These are phyloP conservation scores for Orussus abietinus DNA, from an alignment of 1,140 invertebrate genomes.

Conservation along the genomic window DNA sequence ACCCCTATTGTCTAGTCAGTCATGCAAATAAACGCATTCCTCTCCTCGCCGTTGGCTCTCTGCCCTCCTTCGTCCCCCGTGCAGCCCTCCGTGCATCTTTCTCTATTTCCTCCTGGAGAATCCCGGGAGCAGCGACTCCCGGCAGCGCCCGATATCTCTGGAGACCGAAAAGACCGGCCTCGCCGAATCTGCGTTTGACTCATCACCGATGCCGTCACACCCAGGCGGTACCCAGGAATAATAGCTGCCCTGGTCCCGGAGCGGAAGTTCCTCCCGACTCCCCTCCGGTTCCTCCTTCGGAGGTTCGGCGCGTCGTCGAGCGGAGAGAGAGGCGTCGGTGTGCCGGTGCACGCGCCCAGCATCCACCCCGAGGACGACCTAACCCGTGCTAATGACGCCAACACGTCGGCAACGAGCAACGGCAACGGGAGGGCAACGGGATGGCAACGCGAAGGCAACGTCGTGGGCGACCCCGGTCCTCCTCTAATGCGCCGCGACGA, in stretches of 20 bases:
- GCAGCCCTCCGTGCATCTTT: too few relatives aligned
- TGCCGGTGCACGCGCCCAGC: slow-evolving; percentile 3
- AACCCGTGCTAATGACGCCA: slow-evolving; percentile 44
- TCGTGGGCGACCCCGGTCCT: slow-evolving; percentile 43
- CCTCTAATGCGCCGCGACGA: slow-evolving; percentile 36
- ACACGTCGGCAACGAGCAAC: too few relatives aligned
- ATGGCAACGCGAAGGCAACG: slow-evolving; percentile 31
- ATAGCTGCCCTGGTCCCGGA: slow-evolving; percentile 28
- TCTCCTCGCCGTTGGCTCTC: too few relatives aligned
- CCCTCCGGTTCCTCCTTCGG: slow-evolving; percentile 20
- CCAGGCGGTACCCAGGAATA: slow-evolving; percentile 37
- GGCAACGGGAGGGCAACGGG: slow-evolving; percentile 44
- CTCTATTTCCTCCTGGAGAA: too few relatives aligned
- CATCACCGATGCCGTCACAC: slow-evolving; percentile 32
- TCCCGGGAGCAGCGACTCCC: too few relatives aligned
- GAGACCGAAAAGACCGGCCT: too few relatives aligned
- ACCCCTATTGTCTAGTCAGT: too few relatives aligned
- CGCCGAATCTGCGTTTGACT: slow-evolving; percentile 8
- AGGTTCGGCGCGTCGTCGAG: slow-evolving; percentile 25
- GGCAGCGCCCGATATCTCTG: too few relatives aligned
- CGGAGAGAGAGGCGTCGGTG: slow-evolving; percentile 6
- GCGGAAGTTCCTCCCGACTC: slow-evolving; percentile 39
- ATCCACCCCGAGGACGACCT: slow-evolving; percentile 15
- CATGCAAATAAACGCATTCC: too few relatives aligned
- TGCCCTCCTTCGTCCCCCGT: too few relatives aligned